Conservation (phyloP, 2,797 vertebrate species). For the Notolepis coatsorum region DNA sequence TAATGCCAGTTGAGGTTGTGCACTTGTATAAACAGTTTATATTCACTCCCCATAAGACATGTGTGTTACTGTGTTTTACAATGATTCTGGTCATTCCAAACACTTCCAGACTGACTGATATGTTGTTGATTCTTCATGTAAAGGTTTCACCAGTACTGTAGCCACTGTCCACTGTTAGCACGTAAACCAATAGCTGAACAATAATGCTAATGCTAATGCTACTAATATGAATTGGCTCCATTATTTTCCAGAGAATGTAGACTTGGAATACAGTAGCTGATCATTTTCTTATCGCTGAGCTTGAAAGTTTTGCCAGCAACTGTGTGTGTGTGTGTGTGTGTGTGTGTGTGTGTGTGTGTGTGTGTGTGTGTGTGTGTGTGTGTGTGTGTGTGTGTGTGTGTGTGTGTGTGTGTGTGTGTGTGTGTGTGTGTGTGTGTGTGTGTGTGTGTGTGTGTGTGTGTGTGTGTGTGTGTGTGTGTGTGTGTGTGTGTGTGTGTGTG, state of each 20-base stretch:
- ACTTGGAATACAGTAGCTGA: slow-evolving; percentile 70
- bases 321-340: too few relatives aligned
- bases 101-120: too few relatives aligned
- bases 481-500: not conserved
- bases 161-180: too few relatives aligned
- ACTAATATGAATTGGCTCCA: slow-evolving; percentile 48
- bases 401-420: slow-evolving; percentile 29
- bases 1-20: too few relatives aligned
- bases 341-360: too few relatives aligned
- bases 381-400: slow-evolving; percentile 12
- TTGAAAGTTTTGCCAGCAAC: slow-evolving; percentile 77
- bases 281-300: slow-evolving; percentile 77
- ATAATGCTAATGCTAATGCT: slow-evolving; percentile 61
- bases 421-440: slow-evolving; percentile 15
- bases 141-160: too few relatives aligned
- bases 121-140: too few relatives aligned
- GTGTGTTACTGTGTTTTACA: too few relatives aligned
- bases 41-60: too few relatives aligned
- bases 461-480: not conserved
- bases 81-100: too few relatives aligned
- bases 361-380: too few relatives aligned
- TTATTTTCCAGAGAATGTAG: slow-evolving; percentile 60
- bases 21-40: too few relatives aligned
- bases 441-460: not conserved
- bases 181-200: slow-evolving; percentile 7